Conservation (phyloP, 2,888 invertebrate species). For the Odontothrips loti region DNA sequence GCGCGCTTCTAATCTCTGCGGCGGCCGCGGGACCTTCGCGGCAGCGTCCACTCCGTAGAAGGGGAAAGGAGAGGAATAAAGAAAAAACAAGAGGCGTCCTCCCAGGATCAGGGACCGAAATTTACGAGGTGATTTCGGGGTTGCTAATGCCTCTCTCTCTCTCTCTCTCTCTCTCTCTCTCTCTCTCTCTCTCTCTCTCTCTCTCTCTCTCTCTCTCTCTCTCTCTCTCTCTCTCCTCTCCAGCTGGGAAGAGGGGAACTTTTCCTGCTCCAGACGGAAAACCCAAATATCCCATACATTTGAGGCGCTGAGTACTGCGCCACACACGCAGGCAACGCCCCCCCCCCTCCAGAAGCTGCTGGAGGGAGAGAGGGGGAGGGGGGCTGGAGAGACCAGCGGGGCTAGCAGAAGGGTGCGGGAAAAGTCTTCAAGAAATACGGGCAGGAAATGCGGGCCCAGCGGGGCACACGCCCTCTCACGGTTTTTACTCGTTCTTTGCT, state of each 20-base stretch:
- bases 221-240: too few relatives aligned
- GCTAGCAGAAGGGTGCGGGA: too few relatives aligned
- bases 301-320: background rate
- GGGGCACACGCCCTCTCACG: too few relatives aligned
- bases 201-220: too few relatives aligned
- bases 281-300: conserved; percentile 22
- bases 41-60: too few relatives aligned
- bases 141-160: background rate
- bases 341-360: background rate
- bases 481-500: too few relatives aligned
- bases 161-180: too few relatives aligned
- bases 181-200: too few relatives aligned
- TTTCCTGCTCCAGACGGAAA: conserved; percentile 19
- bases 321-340: background rate
- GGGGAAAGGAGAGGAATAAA: background rate
- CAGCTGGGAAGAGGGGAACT: conserved; percentile 6
- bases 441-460: too few relatives aligned
- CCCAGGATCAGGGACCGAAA: conserved; percentile 12
- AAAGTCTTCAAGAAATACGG: too few relatives aligned
- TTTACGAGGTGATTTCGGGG: conserved; percentile 24
- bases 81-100: background rate
- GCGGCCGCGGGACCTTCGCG: too few relatives aligned
- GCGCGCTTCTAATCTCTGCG: background rate
- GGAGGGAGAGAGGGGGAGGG: background rate
- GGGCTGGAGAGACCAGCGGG: background rate